A percentile compares a stretch with the other conserved stretches of the same genome.
Evolutionary conservation across 2,113 vertebrate genomes (phyloP).

Genomic region (Meles meles): DNA sequence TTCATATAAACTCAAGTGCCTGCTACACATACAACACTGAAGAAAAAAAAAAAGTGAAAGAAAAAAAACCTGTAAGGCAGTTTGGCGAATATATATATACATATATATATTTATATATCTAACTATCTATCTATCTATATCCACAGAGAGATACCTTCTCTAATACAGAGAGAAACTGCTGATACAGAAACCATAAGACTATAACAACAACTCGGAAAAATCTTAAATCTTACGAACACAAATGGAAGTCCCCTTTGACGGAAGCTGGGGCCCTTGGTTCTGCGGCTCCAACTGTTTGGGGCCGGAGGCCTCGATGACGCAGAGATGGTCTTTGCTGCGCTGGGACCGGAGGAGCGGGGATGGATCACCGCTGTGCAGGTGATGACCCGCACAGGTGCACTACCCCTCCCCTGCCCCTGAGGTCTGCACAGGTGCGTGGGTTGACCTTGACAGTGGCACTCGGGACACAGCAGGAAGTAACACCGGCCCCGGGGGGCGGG

Average conservation of each 20-base stretch:
- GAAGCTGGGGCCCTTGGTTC: constrained; percentile 64
- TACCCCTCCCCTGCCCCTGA: not conserved
- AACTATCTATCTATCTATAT: constrained; percentile 78
- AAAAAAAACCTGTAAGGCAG: constrained; percentile 81
- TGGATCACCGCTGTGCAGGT: constrained; percentile 31
- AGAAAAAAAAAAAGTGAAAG: constrained; percentile 68
- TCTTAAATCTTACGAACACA: constrained; percentile 54
- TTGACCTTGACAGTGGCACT: not conserved
- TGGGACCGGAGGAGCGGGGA: not conserved
- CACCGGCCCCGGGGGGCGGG: constrained; percentile 42
- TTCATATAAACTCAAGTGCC: constrained; percentile 91
- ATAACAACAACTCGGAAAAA: not conserved
- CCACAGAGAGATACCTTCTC: constrained; percentile 70
- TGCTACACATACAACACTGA: constrained; percentile 88
- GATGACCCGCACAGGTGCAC: constrained; percentile 42
- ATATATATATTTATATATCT: constrained; percentile 71
- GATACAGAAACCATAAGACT: constrained; percentile 76
- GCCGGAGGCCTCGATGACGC: constrained; percentile 44
- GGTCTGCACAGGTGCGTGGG: not conserved
- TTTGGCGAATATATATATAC: constrained; percentile 80
- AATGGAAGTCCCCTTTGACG: constrained; percentile 56
- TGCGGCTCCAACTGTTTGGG: constrained; percentile 52
- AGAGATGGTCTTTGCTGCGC: constrained; percentile 46
- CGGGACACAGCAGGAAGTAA: not conserved
- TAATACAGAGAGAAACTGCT: constrained; percentile 83